phyloP scores from a whole-genome alignment of 2,888 invertebrate genomes.

The Pyrgus malvae region DNA sequence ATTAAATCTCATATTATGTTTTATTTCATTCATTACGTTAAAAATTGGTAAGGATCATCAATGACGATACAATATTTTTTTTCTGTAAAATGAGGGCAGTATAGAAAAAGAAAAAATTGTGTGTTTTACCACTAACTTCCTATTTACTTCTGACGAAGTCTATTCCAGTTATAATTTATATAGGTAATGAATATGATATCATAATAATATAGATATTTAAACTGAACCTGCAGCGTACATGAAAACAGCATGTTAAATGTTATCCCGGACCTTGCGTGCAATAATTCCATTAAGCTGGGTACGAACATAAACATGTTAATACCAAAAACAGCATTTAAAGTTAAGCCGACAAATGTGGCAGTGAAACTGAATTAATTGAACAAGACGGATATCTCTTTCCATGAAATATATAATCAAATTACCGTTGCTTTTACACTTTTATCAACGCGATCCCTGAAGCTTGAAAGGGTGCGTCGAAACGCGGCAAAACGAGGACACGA shows the following conservation, averaged over 20 bases:
- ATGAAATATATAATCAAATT: constrained; percentile 43
- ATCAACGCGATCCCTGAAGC: constrained; percentile 40
- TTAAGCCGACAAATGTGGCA: constrained; percentile 33
- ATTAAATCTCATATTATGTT: no score
- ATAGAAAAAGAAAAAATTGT: no score
- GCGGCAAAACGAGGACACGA: constrained; percentile 50
- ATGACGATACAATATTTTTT: no score
- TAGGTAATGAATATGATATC: no score
- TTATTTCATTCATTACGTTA: no score
- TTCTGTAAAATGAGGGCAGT: no score
- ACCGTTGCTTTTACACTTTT: constrained; percentile 37
- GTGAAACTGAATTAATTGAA: constrained; percentile 34
- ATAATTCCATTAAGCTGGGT: constrained; percentile 7
- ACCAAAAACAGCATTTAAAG: constrained; percentile 45
- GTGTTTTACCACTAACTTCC: no score
- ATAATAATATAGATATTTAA: no score
- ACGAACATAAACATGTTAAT: constrained; percentile 8
- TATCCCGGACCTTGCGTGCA: constrained; percentile 7
- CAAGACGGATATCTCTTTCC: constrained; percentile 39
- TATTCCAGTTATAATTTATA: no score
- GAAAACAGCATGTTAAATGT: neutral
- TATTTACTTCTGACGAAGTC: no score
- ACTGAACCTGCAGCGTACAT: neutral
- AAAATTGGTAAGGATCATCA: no score
- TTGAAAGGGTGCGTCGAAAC: constrained; percentile 61